These are phyloP conservation scores for Noctua fimbriata DNA, from an alignment of 2,888 invertebrate genomes.

Conservation along the genomic window DNA sequence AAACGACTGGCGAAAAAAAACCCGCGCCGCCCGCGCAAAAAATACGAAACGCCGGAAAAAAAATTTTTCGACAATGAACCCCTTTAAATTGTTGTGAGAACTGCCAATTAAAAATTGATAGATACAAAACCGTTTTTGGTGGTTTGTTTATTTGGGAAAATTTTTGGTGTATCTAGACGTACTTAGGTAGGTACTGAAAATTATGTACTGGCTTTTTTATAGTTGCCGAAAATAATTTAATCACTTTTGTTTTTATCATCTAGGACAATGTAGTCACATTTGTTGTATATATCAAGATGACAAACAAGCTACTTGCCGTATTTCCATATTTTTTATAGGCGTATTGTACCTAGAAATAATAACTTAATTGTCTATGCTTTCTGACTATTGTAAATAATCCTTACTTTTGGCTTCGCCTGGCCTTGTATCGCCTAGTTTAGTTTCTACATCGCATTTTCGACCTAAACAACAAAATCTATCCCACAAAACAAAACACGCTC, in stretches of 20 bases:
- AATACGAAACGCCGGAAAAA: conserved; percentile 79
- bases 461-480: conserved; percentile 1
- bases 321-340: not conserved
- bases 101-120: conserved; percentile 90
- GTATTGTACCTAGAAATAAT: not conserved
- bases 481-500: conserved; percentile 3
- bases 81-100: conserved; percentile 88
- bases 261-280: not conserved
- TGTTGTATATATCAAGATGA: not conserved
- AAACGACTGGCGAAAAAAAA: conserved; percentile 87
- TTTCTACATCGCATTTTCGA: not conserved
- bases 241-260: not conserved
- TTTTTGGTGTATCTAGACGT: conserved; percentile 24
- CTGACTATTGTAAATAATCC: not conserved
- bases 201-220: not conserved
- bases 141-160: conserved; percentile 57
- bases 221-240: not conserved
- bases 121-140: conserved; percentile 78
- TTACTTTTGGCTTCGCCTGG: not conserved
- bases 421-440: not conserved
- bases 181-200: not conserved
- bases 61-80: conserved; percentile 86
- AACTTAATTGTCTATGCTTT: not conserved
- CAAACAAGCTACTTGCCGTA: no score
- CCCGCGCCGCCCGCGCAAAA: conserved; percentile 78